Percentiles rank a stretch among this genome's conserved stretches.
Evolutionary conservation across 1,140 invertebrate genomes (phyloP).

Genomic region (Sitobion miscanthi): DNA sequence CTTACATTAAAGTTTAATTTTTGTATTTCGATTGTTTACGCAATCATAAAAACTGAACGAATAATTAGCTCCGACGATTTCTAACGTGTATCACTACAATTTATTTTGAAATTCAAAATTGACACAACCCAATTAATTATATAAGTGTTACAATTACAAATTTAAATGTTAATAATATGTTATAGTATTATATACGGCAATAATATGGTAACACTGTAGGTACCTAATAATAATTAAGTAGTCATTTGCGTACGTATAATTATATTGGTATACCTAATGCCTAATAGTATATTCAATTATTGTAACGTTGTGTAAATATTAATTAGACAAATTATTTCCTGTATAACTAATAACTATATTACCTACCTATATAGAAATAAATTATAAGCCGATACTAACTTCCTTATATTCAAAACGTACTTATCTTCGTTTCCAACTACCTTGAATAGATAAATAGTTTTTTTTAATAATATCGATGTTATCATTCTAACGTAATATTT

Average conservation of each 20-base stretch:
- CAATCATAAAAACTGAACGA: not conserved
- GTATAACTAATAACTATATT: not conserved
- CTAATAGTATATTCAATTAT: too few relatives aligned
- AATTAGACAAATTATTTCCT: not conserved
- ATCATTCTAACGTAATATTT: not conserved
- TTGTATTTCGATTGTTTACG: slow-evolving; percentile 2
- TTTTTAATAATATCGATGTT: not conserved
- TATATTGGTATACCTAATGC: not conserved
- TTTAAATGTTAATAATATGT: not conserved
- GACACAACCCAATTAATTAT: not conserved
- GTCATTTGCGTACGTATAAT: not conserved
- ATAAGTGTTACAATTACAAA: not conserved
- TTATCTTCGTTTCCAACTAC: not conserved
- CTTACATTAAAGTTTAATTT: not conserved
- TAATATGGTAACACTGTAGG: not conserved
- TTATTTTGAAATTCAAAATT: not conserved
- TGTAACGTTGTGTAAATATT: not conserved
- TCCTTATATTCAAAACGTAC: not conserved
- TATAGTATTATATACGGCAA: not conserved
- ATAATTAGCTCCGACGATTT: not conserved
- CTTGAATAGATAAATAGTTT: slow-evolving; percentile 1
- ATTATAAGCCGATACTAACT: not conserved
- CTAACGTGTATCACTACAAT: not conserved
- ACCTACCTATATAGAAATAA: not conserved
- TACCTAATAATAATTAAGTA: not conserved